Evolutionary conservation across 2,113 vertebrate species (phyloP).

Genomic region (Coptodon bakossiorum): DNA sequence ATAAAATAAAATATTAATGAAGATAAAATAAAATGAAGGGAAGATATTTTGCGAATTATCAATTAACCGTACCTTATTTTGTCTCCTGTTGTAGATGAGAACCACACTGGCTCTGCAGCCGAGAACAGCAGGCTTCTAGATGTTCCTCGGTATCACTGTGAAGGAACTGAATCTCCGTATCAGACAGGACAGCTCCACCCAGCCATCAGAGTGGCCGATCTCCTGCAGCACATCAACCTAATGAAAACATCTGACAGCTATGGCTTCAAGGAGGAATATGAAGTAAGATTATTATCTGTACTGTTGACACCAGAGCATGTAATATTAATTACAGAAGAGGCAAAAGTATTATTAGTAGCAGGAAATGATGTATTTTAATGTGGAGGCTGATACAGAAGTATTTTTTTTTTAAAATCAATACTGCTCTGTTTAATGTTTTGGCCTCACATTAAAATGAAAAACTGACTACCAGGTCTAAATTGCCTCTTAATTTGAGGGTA

Average conservation of each 20-base stretch:
- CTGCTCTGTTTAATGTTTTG: not conserved
- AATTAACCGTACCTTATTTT: not conserved
- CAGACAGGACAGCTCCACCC: conserved; percentile 98
- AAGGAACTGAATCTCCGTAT: conserved; percentile 94
- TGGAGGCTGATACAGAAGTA: not conserved
- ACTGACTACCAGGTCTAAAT: not conserved
- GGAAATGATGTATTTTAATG: not conserved
- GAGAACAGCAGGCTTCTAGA: conserved; percentile 93
- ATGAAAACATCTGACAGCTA: conserved; percentile 99
- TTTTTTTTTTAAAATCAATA: not conserved
- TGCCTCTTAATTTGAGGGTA: not conserved
- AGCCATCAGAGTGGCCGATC: conserved; percentile 93
- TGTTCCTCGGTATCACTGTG: conserved; percentile 93
- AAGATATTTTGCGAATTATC: not conserved
- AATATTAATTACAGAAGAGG: not conserved
- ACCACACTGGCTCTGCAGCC: conserved; percentile 83
- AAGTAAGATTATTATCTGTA: conserved; percentile 73
- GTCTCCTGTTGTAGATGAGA: conserved; percentile 79
- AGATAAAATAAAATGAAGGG: not conserved
- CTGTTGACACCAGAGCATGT: not conserved
- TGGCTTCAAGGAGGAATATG: conserved; percentile 98
- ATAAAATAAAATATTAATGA: not conserved
- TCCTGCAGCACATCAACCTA: conserved; percentile 96
- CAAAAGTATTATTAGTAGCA: not conserved
- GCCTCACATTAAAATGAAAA: not conserved